Evolutionary conservation across 1,140 invertebrate species (phyloP).

Genomic region (Proctacanthus coquilletti): DNA sequence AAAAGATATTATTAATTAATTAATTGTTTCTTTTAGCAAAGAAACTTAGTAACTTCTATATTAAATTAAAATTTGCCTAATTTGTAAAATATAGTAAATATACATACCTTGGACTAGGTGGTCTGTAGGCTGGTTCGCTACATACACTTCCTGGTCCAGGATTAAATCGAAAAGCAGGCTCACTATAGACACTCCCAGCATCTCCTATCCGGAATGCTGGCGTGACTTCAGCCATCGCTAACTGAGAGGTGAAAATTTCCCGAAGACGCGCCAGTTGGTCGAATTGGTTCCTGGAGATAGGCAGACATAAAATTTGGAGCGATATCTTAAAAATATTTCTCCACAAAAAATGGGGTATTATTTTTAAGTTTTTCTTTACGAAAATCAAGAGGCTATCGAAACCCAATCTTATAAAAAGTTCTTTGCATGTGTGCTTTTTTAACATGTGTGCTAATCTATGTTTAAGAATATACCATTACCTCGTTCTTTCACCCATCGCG

Average conservation of each 20-base stretch:
- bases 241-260: slow-evolving; percentile 47
- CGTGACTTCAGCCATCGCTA: slow-evolving; percentile 57
- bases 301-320: no score
- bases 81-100: slow-evolving; percentile 29
- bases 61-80: slow-evolving; percentile 27
- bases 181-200: slow-evolving; percentile 62
- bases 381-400: no score
- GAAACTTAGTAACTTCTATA: slow-evolving; percentile 14
- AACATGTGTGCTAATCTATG: no score
- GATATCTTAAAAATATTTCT: no score
- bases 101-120: slow-evolving; percentile 25
- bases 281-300: slow-evolving; percentile 39
- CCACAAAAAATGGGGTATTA: no score
- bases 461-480: no score
- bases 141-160: slow-evolving; percentile 52
- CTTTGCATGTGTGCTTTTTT: no score
- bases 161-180: slow-evolving; percentile 59
- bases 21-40: slow-evolving; percentile 8
- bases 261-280: slow-evolving; percentile 50
- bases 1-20: slow-evolving; percentile 11
- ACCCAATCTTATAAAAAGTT: no score
- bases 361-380: no score
- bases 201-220: slow-evolving; percentile 46
- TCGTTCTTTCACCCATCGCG: slow-evolving; percentile 21
- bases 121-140: slow-evolving; percentile 33